phyloP scores from a whole-genome alignment of 2,113 vertebrate species.

The Morone chrysops region DNA sequence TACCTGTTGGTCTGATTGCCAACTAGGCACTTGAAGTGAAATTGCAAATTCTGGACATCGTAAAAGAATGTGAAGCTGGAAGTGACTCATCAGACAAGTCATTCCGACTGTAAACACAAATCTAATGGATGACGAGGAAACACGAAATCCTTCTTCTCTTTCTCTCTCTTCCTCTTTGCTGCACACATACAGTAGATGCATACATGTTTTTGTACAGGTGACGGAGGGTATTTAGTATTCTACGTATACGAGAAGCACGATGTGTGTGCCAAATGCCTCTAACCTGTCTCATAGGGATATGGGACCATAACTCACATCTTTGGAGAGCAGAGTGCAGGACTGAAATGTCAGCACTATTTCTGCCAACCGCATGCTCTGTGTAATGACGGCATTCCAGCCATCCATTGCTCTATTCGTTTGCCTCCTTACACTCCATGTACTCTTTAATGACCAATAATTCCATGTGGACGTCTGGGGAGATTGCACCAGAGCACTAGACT shows the following conservation, averaged over 20 bases:
- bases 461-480: slow-evolving; percentile 52
- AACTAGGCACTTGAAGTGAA: slow-evolving; percentile 54
- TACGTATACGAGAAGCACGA: slow-evolving; percentile 51
- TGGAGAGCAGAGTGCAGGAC: slow-evolving; percentile 64
- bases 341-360: slow-evolving; percentile 80
- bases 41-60: slow-evolving; percentile 35
- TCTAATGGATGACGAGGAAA: slow-evolving; percentile 8
- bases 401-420: slow-evolving; percentile 52
- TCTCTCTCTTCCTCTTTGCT: slow-evolving; percentile 21
- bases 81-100: slow-evolving; percentile 43
- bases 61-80: slow-evolving; percentile 45
- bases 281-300: slow-evolving; percentile 58
- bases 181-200: slow-evolving; percentile 29
- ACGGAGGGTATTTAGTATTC: slow-evolving; percentile 67
- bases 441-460: slow-evolving; percentile 70
- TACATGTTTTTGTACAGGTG: slow-evolving; percentile 54
- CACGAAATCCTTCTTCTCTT: slow-evolving; percentile 31
- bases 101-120: slow-evolving; percentile 45
- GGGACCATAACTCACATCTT: slow-evolving; percentile 71
- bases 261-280: slow-evolving; percentile 63
- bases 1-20: slow-evolving; percentile 64
- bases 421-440: slow-evolving; percentile 50
- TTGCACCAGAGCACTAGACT: slow-evolving; percentile 29
- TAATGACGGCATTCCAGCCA: slow-evolving; percentile 68
- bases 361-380: slow-evolving; percentile 71